Conservation (phyloP, 2,113 vertebrate genomes). For the Halichoeres trimaculatus region DNA sequence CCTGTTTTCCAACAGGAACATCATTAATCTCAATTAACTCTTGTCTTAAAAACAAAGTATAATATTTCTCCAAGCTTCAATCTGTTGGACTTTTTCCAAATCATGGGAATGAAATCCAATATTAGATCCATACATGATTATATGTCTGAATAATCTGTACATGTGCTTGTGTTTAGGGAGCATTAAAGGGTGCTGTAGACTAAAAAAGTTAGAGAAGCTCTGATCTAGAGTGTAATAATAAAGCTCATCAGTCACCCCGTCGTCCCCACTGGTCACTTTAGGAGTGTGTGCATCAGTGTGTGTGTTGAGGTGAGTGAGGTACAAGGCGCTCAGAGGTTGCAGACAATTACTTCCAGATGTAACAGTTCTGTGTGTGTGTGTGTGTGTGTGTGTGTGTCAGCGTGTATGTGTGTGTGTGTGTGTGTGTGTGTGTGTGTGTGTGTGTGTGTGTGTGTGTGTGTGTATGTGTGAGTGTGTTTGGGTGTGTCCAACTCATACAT, state of each 20-base stretch:
- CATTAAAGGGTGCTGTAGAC: not conserved
- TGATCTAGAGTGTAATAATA: constrained; percentile 33
- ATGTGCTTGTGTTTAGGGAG: not conserved
- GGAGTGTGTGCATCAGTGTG: constrained; percentile 14
- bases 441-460: constrained; percentile 36
- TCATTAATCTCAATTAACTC: not conserved
- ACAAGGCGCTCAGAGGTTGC: constrained; percentile 47
- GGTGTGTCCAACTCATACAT: constrained; percentile 62
- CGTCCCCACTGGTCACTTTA: constrained; percentile 8
- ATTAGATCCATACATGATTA: not conserved
- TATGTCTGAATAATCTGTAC: not conserved
- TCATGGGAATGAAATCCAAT: too few relatives aligned
- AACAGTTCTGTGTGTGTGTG: constrained; percentile 23
- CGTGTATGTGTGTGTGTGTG: constrained; percentile 15
- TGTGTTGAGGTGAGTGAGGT: constrained; percentile 55
- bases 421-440: constrained; percentile 37
- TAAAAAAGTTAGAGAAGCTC: not conserved
- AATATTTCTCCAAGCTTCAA: too few relatives aligned
- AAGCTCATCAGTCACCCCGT: constrained; percentile 26
- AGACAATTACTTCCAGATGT: constrained; percentile 76
- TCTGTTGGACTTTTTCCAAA: too few relatives aligned
- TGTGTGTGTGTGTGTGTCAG: constrained; percentile 30
- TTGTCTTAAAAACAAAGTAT: not conserved
- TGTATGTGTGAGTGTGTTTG: constrained; percentile 5
- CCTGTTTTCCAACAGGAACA: too few relatives aligned